Evolutionary conservation across 2,113 vertebrate species (phyloP).

Genomic region (Zapus hudsonius): DNA sequence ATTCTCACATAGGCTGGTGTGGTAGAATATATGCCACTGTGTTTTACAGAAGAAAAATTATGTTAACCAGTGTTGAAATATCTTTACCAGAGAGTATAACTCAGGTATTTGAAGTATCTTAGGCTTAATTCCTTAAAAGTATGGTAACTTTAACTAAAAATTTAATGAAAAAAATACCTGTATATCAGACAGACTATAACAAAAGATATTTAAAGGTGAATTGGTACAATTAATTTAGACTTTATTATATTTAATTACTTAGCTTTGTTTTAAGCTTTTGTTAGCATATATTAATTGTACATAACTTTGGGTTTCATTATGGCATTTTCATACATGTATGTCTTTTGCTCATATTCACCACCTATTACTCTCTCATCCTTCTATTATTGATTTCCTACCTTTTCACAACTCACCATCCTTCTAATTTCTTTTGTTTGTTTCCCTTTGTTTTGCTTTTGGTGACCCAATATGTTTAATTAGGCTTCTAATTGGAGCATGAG

Average conservation of each 20-base stretch:
- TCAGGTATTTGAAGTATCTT: background rate
- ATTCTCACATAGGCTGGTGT: background rate
- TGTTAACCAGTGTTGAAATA: background rate
- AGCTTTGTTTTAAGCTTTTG: background rate
- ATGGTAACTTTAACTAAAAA: constrained; percentile 26
- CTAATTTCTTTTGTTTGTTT: too few species aligned
- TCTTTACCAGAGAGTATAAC: background rate
- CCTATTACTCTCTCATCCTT: too few species aligned
- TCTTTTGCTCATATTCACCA: too few species aligned
- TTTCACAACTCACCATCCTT: too few species aligned
- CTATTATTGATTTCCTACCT: too few species aligned
- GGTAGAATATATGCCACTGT: background rate
- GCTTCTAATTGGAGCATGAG: too few species aligned
- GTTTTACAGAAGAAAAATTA: constrained; percentile 36
- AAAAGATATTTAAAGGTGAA: constrained; percentile 26
- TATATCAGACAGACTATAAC: background rate
- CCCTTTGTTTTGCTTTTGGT: too few species aligned
- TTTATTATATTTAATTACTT: background rate
- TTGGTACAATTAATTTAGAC: background rate
- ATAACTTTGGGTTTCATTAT: too few species aligned
- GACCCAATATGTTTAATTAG: too few species aligned
- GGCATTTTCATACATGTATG: too few species aligned
- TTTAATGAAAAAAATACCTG: background rate
- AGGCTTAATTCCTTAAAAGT: background rate
- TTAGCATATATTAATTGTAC: too few species aligned